Evolutionary conservation across 2,113 vertebrate genomes (phyloP), one percentile per base, ranked within the genome.

Genomic region (Pseudonaja textilis): DNA sequence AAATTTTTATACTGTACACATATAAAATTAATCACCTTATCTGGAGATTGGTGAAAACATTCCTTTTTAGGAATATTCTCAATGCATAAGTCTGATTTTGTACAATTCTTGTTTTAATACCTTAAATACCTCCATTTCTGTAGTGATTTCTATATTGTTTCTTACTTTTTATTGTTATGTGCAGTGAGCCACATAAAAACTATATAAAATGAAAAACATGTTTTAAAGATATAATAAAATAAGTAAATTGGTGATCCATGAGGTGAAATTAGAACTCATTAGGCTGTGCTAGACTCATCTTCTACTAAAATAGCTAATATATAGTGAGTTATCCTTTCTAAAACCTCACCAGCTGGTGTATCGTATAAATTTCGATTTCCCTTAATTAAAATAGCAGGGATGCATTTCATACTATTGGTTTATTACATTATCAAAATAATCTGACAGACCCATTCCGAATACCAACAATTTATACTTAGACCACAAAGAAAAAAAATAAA

Each of bases 301-400:
- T 34, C 8, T n/a, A n/a, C n/a, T 22, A 34, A 54, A 34, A 39
- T 54, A 69, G 47, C 8, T 52, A 69, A 52, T 52, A 25, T 39
- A 16, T 69, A 50, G 26, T 20, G 45, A 22, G 16, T 74, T 74
- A 29, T 90, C 29, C 89, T n/a, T 90, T 54, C 29, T 56, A 64
- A 6, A 23, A 90, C 23, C 25, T 64, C 39, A 61, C 42, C 29
- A 52, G 50, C 87, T n/a, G 34, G 29, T 20, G 3, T 39, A 88
- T n/a, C 8, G 0, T 88, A 52, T n/a, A 88, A 18, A 18, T 89
- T 59, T 4, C 23, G 18, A 26, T 42, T 61, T 45, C 8, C 39
- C 88, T 61, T 59, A 89, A 89, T 89, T 61, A 61, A 61, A 89
- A 61, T 89, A 89, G 57, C 22, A 89, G 87, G 20, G 22, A 34